Conservation (phyloP, 1,140 invertebrate genomes). For the Diachasma alloeum region DNA sequence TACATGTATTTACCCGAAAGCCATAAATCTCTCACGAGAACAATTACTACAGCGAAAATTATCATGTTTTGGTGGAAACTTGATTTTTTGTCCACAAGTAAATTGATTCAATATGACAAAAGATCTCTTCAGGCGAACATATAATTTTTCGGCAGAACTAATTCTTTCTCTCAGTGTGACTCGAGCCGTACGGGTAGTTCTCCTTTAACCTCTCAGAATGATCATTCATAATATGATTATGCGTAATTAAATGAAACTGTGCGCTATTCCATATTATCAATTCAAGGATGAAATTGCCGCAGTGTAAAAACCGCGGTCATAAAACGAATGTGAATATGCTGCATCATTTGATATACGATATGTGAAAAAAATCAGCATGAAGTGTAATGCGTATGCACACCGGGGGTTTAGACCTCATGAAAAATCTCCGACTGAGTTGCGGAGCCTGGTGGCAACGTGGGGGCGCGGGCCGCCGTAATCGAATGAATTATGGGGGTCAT, state of each 20-base stretch:
- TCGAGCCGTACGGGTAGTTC: too few species aligned
- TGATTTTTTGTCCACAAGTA: too few species aligned
- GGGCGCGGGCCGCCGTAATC: background rate
- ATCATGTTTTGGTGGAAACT: too few species aligned
- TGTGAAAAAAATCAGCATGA: background rate
- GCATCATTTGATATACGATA: background rate
- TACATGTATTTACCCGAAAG: too few species aligned
- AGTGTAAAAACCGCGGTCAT: background rate
- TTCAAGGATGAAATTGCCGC: background rate
- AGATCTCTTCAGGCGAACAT: too few species aligned
- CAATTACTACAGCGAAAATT: too few species aligned
- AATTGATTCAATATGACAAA: too few species aligned
- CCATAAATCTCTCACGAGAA: too few species aligned
- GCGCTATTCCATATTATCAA: background rate
- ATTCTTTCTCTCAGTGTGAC: background rate
- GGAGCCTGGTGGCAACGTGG: background rate
- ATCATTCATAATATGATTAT: too few species aligned
- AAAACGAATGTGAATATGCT: too few species aligned
- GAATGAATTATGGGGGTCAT: background rate
- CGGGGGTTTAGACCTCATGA: background rate
- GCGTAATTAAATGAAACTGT: background rate
- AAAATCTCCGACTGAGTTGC: background rate
- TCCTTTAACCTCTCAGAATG: too few species aligned
- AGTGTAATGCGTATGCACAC: background rate
- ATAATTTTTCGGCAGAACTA: too few species aligned